phyloP scores from a whole-genome alignment of 2,888 invertebrate genomes.

The Mechanitis messenoides region DNA sequence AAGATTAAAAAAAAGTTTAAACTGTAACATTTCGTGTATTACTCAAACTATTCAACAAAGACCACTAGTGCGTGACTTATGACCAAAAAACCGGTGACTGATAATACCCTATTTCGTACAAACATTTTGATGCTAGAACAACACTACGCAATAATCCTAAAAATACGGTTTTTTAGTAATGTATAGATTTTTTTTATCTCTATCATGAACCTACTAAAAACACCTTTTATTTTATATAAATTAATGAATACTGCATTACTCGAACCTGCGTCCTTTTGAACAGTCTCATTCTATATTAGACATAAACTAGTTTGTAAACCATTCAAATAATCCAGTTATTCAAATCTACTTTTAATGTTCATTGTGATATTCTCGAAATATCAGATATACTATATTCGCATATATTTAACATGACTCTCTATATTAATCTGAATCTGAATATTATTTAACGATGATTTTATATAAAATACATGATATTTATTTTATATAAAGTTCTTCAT shows the following conservation, averaged over 20 bases:
- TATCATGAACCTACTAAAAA: no score
- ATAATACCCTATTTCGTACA: slow-evolving; percentile 38
- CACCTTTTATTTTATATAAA: no score
- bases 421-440: no score
- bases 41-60: slow-evolving; percentile 27
- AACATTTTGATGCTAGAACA: slow-evolving; percentile 25
- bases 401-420: no score
- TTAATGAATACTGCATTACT: no score
- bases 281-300: no score
- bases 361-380: no score
- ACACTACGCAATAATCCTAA: slow-evolving; percentile 23
- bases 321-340: neutral
- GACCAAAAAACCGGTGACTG: slow-evolving; percentile 52
- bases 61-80: slow-evolving; percentile 46
- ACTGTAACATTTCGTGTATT: slow-evolving; percentile 19
- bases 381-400: no score
- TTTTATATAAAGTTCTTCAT: slow-evolving; percentile 7
- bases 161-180: neutral
- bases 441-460: slow-evolving; percentile 6
- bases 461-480: slow-evolving; percentile 17
- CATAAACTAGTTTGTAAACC: no score
- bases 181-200: no score
- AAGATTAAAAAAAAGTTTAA: slow-evolving; percentile 5
- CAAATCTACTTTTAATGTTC: neutral
- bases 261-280: no score